Conservation (phyloP, 1,140 invertebrate species). For the Elymnias hypermnestra region DNA sequence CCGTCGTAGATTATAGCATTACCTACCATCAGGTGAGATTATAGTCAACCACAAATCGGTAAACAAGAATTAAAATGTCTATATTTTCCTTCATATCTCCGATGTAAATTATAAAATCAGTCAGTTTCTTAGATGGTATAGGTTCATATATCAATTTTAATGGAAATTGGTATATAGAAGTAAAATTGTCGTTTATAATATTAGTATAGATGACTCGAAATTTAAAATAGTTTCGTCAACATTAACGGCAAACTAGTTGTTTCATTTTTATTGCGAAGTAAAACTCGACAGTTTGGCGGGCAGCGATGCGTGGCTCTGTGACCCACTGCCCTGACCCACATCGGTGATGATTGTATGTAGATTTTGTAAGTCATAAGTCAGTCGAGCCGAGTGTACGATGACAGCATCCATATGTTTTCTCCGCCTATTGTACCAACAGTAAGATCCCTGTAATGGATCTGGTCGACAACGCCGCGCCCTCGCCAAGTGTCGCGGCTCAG, state of each 20-base stretch:
- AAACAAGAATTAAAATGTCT: too few relatives aligned
- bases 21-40: too few relatives aligned
- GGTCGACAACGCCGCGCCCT: constrained; percentile 25
- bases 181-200: neutral
- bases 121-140: too few relatives aligned
- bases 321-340: constrained; percentile 69
- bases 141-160: too few relatives aligned
- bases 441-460: constrained; percentile 20
- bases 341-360: constrained; percentile 69
- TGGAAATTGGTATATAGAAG: too few relatives aligned
- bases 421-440: constrained; percentile 34
- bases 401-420: constrained; percentile 63
- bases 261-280: constrained; percentile 3
- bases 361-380: constrained; percentile 68
- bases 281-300: constrained; percentile 11
- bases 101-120: too few relatives aligned
- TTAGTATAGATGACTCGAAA: neutral
- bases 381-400: constrained; percentile 42
- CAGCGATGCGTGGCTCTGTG: constrained; percentile 42
- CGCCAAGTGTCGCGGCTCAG: constrained; percentile 30
- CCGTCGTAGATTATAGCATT: too few relatives aligned
- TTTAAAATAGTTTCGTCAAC: neutral
- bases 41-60: too few relatives aligned
- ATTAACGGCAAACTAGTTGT: neutral
- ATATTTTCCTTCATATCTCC: too few relatives aligned